Evolutionary conservation across 1,140 invertebrate genomes (phyloP).

Genomic region (Drosophila kepulauana): DNA sequence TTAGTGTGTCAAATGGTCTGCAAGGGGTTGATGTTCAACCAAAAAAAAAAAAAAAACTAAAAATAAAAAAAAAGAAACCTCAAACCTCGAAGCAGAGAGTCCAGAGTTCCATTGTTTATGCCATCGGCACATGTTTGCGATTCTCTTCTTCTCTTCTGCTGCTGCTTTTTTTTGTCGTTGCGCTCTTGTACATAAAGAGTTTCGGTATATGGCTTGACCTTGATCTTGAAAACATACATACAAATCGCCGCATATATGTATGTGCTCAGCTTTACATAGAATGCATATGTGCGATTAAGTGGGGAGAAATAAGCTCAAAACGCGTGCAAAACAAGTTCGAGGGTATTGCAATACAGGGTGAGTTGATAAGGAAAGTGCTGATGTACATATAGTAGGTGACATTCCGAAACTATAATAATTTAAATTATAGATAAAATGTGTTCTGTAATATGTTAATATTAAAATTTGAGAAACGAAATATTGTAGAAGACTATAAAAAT

Average conservation of each 20-base stretch:
- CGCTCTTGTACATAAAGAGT: constrained; percentile 43
- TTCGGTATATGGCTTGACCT: constrained; percentile 68
- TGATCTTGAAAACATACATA: constrained; percentile 72
- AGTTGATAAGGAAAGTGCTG: neutral
- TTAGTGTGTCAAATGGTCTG: constrained; percentile 80
- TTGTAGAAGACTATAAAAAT: no score
- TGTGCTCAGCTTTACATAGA: neutral
- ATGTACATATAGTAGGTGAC: neutral
- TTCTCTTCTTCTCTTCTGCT: constrained; percentile 15
- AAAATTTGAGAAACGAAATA: no score
- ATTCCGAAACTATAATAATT: neutral
- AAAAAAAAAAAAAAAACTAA: constrained; percentile 6
- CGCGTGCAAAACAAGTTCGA: constrained; percentile 25
- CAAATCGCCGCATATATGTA: neutral
- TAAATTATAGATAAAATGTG: no score
- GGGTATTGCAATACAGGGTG: constrained; percentile 42
- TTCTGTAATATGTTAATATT: no score
- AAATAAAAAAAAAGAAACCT: constrained; percentile 3
- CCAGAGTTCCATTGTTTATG: constrained; percentile 64
- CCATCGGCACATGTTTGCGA: constrained; percentile 66
- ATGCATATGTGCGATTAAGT: constrained; percentile 6
- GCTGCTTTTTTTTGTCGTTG: neutral
- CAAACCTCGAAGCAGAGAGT: constrained; percentile 5
- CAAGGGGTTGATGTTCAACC: constrained; percentile 56
- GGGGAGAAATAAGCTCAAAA: constrained; percentile 14